Conservation (phyloP, 64 coral and sea anemone genomes). For the Acropora tenuis region DNA sequence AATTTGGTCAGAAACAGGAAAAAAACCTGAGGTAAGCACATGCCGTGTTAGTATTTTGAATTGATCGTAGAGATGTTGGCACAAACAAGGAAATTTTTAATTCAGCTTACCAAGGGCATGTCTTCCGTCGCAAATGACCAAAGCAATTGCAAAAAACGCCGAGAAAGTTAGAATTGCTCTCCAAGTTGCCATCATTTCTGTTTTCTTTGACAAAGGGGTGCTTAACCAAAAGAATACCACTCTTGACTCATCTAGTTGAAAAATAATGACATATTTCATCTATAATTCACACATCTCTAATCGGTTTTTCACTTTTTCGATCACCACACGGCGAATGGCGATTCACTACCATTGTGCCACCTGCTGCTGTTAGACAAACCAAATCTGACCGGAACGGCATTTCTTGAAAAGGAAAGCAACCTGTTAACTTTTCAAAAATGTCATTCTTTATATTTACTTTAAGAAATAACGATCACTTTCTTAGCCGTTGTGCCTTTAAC, state of each 20-base stretch:
- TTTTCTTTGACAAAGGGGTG: constrained; percentile 14
- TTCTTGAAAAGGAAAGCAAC: neutral
- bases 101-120: constrained; percentile 1
- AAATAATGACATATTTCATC: constrained; percentile 55
- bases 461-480: too few species aligned
- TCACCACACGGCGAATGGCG: constrained; percentile 1
- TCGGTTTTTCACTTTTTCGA: constrained; percentile 18
- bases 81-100: neutral
- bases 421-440: too few species aligned
- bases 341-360: neutral
- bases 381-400: neutral
- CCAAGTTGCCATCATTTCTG: constrained; percentile 8
- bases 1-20: neutral
- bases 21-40: neutral
- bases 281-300: constrained; percentile 35
- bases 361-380: neutral
- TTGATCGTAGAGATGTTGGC: neutral
- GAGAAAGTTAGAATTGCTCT: neutral
- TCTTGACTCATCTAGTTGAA: constrained; percentile 31
- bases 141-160: neutral
- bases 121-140: neutral
- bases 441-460: too few species aligned
- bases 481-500: neutral
- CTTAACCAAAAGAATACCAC: constrained; percentile 2
- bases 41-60: neutral